phyloP scores from a whole-genome alignment of 2,113 vertebrate genomes.

The Lanius collurio region DNA sequence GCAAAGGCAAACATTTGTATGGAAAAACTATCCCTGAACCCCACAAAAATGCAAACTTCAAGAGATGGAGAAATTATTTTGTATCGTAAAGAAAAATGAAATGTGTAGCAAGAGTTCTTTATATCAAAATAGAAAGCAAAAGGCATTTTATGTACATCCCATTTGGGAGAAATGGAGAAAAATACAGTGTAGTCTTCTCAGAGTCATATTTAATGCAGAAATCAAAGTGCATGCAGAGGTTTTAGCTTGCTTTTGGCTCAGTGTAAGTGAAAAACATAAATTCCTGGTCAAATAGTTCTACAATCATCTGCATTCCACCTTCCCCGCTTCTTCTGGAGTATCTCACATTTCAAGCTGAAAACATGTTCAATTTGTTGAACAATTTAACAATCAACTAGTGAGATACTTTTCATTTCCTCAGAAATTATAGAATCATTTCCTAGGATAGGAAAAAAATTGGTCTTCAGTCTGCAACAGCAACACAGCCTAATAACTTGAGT shows the following conservation, averaged over 20 bases:
- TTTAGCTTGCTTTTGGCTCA: neutral
- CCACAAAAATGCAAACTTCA: neutral
- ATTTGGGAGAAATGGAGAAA: neutral
- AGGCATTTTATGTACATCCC: neutral
- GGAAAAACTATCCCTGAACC: neutral
- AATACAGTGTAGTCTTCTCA: neutral
- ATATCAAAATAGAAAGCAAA: neutral
- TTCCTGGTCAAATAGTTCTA: neutral
- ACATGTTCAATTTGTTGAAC: constrained; percentile 14
- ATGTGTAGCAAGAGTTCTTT: neutral
- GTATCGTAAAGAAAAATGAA: neutral
- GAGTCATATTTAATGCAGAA: neutral
- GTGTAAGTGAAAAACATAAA: neutral
- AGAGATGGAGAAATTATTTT: neutral
- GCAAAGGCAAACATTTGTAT: neutral
- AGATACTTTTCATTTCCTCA: constrained; percentile 30
- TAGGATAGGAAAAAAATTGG: neutral
- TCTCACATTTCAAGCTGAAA: neutral
- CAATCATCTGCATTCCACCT: neutral
- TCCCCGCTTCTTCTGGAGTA: neutral
- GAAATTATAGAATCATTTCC: constrained; percentile 18
- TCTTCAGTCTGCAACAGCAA: neutral
- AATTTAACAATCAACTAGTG: neutral
- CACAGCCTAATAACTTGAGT: constrained; percentile 6
- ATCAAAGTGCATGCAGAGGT: neutral